Base-by-base conservation (phyloP, 2,113 vertebrate genomes). In the Gyps fulvus region DNA sequence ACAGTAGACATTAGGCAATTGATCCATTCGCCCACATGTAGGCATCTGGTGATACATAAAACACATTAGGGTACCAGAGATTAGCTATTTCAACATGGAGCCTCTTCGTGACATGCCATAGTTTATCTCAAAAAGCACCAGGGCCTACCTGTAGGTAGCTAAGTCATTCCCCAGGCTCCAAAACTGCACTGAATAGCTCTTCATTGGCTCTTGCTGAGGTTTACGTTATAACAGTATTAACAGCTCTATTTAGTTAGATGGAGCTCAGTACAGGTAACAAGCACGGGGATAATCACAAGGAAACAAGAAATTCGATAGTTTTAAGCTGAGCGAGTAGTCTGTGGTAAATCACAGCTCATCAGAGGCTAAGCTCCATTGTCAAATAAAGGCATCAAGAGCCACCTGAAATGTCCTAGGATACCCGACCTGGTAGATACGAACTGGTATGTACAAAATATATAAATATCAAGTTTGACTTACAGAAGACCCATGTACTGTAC, bases 381-480 rank as follows among this genome's bases (percentile, higher is more conserved):
- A 63, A 62, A 58, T 13, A 59, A 12, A 70, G 12, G 10, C 20
- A 50, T 45, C 36, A 79, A 70, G 27, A 83, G 9, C 2, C 11
- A 29, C 13, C 13, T 71, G 58, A 72, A 61, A 34, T 50, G 36
- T 43, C 17, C 29, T 12, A 4, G 20, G 4, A 36, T 22, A 22
- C 2, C 11, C 80, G 27, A 74, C 47, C 5, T 45, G 13, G 15
- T 40, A 70, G 17, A n/a, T 54, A 5, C 3, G 10, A 74, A 14
- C 8, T 23, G 13, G 1, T 49, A 45, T 21, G 5, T 38, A 54
- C 17, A 70, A 65, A 76, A 61, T 3, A 58, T 1, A 0, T 10
- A 42, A 10, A 11, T 31, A 45, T 1, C 2, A 50, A 49, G 7
- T 42, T 36, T 47, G 55, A 47, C 18, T 29, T 61, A 21, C 6